Evolutionary conservation across 2,888 invertebrate species (phyloP).

Genomic region (Chrysomela aeneicollis): DNA sequence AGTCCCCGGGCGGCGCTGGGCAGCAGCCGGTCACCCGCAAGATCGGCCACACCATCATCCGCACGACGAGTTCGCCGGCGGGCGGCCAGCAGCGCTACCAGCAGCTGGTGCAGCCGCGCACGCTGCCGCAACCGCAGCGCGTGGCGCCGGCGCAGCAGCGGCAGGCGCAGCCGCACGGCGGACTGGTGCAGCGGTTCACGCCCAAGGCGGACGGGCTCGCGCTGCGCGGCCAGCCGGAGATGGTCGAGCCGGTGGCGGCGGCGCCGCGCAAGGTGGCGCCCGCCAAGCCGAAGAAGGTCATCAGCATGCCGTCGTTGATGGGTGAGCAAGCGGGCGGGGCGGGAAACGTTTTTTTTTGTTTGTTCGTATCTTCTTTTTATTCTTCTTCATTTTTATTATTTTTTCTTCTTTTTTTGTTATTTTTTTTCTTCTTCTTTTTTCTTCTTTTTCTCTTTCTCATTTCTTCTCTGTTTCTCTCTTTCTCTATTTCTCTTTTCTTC

Average conservation of each 20-base stretch:
- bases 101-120: conserved; percentile 32
- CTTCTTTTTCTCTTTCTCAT: too few relatives aligned
- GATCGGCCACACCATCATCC: conserved; percentile 51
- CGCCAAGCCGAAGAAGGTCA: conserved; percentile 48
- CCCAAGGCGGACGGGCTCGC: conserved; percentile 28
- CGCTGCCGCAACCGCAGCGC: conserved; percentile 3
- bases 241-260: conserved; percentile 23
- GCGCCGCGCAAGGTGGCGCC: conserved; percentile 26
- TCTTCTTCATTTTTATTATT: too few relatives aligned
- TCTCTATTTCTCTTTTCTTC: too few relatives aligned
- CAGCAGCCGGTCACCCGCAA: conserved; percentile 40
- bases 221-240: conserved; percentile 33
- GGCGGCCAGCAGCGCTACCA: conserved; percentile 8
- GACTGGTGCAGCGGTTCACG: conserved; percentile 17
- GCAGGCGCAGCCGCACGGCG: conserved; percentile 30
- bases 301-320: conserved; percentile 55
- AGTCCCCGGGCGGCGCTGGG: background rate
- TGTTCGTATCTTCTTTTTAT: too few relatives aligned
- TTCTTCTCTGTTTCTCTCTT: too few relatives aligned
- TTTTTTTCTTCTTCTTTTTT: too few relatives aligned
- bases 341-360: too few relatives aligned
- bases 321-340: conserved; percentile 39
- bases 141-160: conserved; percentile 22
- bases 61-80: conserved; percentile 23
- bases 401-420: too few relatives aligned